Evolutionary conservation across 1,140 invertebrate species (phyloP).

Genomic region (Drosophila novamexicana): DNA sequence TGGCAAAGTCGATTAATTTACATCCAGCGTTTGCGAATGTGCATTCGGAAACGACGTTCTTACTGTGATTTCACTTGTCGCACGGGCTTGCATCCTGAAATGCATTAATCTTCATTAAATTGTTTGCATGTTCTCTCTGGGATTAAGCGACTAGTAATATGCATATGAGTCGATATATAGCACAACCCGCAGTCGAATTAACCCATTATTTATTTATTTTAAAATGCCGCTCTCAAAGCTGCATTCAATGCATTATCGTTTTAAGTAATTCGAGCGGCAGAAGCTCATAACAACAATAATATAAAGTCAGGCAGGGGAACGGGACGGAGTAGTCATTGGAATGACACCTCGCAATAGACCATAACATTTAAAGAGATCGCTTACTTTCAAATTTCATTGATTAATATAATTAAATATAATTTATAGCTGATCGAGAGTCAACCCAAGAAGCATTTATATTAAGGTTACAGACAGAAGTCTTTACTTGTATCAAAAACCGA

Average conservation of each 20-base stretch:
- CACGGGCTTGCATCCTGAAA: conserved; percentile 20
- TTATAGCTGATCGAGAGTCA: too few species aligned
- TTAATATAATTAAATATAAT: too few species aligned
- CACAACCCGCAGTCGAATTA: not conserved
- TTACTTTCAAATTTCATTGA: too few species aligned
- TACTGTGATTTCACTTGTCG: conserved; percentile 36
- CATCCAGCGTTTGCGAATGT: conserved; percentile 50
- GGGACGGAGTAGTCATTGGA: too few species aligned
- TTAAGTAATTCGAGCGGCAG: conserved; percentile 46
- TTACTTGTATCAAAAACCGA: too few species aligned
- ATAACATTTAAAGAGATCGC: too few species aligned
- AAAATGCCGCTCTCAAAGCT: not conserved
- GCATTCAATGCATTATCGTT: conserved; percentile 32
- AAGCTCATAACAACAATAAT: conserved; percentile 26
- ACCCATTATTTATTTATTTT: conserved; percentile 28
- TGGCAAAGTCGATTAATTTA: conserved; percentile 58
- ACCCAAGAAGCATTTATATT: too few species aligned
- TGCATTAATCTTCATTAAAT: conserved; percentile 74
- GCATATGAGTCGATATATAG: not conserved
- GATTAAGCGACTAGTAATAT: conserved; percentile 28
- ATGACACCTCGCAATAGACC: too few species aligned
- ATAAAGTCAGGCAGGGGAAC: not conserved
- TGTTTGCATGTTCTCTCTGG: conserved; percentile 48
- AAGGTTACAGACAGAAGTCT: too few species aligned
- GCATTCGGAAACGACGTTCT: conserved; percentile 18